Evolutionary conservation across 2,113 vertebrate species (phyloP).

Genomic region (Ivindomyrus marchei): DNA sequence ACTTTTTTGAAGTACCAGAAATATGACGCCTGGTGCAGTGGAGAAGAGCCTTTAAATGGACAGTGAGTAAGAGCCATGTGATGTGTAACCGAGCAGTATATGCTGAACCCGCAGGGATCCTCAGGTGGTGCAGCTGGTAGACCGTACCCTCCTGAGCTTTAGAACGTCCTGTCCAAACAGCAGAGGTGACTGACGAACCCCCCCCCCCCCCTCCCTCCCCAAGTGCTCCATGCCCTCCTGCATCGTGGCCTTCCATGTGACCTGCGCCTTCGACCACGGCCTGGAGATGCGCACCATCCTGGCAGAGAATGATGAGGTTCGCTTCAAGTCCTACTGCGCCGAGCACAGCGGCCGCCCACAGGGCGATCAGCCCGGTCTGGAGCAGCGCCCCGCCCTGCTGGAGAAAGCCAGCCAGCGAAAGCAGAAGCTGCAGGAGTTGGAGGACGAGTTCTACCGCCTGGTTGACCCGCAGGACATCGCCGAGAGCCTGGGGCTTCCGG

Average conservation of each 20-base stretch:
- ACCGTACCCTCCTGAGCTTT: neutral
- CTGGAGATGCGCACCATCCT: slow-evolving; percentile 94
- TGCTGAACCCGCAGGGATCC: neutral
- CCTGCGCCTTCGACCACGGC: slow-evolving; percentile 90
- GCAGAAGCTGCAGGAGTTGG: slow-evolving; percentile 89
- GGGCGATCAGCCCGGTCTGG: slow-evolving; percentile 14
- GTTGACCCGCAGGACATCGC: slow-evolving; percentile 85
- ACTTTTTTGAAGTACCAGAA: neutral
- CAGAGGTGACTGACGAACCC: neutral
- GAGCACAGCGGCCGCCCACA: slow-evolving; percentile 73
- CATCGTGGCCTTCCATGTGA: slow-evolving; percentile 92
- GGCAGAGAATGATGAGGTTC: slow-evolving; percentile 91
- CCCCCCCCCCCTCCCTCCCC: fast-evolving
- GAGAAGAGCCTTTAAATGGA: neutral
- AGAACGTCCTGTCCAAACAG: neutral
- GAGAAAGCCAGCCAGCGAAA: slow-evolving; percentile 89
- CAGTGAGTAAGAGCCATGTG: neutral
- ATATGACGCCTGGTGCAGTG: neutral
- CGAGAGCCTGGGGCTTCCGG: slow-evolving; percentile 70
- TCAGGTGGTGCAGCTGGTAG: neutral
- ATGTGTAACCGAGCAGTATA: neutral
- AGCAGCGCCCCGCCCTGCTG: slow-evolving; percentile 22
- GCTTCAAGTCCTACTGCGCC: slow-evolving; percentile 95
- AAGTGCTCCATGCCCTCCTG: slow-evolving; percentile 95
- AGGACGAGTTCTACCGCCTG: slow-evolving; percentile 87